A percentile compares a stretch with the other conserved stretches of the same genome.
Evolutionary conservation across 2,797 vertebrate species (phyloP).

Genomic region (Peromyscus nudipes): DNA sequence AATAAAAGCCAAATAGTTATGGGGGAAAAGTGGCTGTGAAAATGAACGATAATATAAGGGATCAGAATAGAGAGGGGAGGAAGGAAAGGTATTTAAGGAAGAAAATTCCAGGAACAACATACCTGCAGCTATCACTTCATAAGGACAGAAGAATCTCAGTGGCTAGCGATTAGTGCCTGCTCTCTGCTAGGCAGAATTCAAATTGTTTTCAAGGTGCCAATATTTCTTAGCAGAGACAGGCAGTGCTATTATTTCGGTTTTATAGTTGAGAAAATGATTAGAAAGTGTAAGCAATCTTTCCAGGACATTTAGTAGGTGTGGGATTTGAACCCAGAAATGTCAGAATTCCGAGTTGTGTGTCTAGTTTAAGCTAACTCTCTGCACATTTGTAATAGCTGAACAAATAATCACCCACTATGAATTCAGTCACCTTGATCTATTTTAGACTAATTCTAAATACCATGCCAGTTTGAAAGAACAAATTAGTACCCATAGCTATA

Average conservation of each 20-base stretch:
- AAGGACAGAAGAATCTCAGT: neutral
- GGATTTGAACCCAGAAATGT: conserved; percentile 15
- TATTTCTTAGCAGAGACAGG: neutral
- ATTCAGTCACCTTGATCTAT: conserved; percentile 44
- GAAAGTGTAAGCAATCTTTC: neutral
- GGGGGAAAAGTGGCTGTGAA: too few relatives aligned
- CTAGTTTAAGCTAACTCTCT: neutral
- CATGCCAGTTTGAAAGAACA: conserved; percentile 63
- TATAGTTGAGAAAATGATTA: neutral
- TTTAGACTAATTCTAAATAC: conserved; percentile 70
- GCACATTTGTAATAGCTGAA: conserved; percentile 4
- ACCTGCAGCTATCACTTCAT: neutral
- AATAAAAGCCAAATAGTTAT: neutral
- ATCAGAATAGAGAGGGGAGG: neutral
- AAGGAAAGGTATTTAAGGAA: neutral
- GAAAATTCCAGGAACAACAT: neutral
- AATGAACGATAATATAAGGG: neutral
- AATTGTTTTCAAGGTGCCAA: neutral
- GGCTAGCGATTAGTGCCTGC: neutral
- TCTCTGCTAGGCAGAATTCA: neutral
- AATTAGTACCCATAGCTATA: conserved; percentile 68
- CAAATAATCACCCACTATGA: conserved; percentile 30
- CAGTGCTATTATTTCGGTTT: neutral
- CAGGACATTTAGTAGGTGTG: neutral
- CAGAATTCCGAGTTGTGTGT: neutral